Base-by-base conservation (phyloP, 1,140 invertebrate genomes). In the Leptinotarsa undecemlineata region DNA sequence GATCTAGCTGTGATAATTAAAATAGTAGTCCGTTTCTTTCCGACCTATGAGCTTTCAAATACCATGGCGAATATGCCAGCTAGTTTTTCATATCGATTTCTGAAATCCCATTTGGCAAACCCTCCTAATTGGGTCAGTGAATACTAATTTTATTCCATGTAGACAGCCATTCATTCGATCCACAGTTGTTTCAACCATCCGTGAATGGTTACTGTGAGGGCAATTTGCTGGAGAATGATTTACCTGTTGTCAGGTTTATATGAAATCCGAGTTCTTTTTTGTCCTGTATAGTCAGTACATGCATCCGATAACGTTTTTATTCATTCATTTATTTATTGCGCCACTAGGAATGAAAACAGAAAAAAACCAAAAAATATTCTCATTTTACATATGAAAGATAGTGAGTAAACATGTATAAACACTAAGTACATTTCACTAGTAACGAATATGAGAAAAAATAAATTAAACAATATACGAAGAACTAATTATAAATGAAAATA, bases 121-220 rank as follows among this genome's bases (percentile, higher is more conserved):
- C n/a, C 60, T 62, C 60, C n/a, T 62, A 62, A 19, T 62, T 62
- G 21, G 60, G 60, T 62, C 60, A 62, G n/a, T 62, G 21, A 62
- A 62, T 62, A 19, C n/a, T n/a, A 62, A 62, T 62, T 62, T 62
- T 62, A 62, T 62, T 62, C n/a, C 60, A 62, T 62, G n/a, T 21
- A 62, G 21, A 62, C 33, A 21, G n/a, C 14, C 14, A 19, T 62
- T 14, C 21, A n/a, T 14, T 19, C 21, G n/a, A 8, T 62, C 8
- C 17, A 62, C n/a, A n/a, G 60, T 62, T 21, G 14, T 21, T n/a
- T 11, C n/a, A 21, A 19, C 60, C 21, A 62, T 13, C 60, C n/a
- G n/a, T 62, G 21, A 62, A 4, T 62, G n/a, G n/a, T 62, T 62
- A 62, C 1, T 62, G n/a, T 62, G 21, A 62, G 3, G 21, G 21